Evolutionary conservation across 1,140 invertebrate species (phyloP).

Genomic region (Drosophila azteca): DNA sequence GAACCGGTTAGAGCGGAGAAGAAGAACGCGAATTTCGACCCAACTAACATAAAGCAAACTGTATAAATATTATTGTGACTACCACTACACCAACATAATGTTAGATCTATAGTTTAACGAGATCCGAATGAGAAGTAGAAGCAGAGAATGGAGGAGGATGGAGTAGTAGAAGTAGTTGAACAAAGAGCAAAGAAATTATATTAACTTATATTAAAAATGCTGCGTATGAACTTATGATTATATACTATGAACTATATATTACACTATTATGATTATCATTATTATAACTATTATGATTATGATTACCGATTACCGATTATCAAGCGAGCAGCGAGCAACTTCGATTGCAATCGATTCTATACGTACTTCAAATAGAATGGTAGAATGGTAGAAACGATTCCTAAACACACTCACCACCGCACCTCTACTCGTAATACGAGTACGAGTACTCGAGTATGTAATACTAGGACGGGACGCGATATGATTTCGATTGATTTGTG

Average conservation of each 20-base stretch:
- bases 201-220: slow-evolving; percentile 74
- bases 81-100: slow-evolving; percentile 28
- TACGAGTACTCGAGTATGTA: no score
- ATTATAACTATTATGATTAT: slow-evolving; percentile 50
- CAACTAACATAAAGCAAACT: slow-evolving; percentile 51
- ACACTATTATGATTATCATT: slow-evolving; percentile 58
- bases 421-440: not conserved
- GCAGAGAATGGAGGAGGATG: slow-evolving; percentile 13
- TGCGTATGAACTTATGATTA: slow-evolving; percentile 84
- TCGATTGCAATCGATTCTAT: slow-evolving; percentile 19
- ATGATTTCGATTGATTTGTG: not conserved
- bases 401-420: not conserved
- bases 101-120: slow-evolving; percentile 59
- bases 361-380: not conserved
- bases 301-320: slow-evolving; percentile 20
- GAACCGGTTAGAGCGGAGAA: not conserved
- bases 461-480: no score
- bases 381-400: slow-evolving; percentile 1
- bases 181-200: slow-evolving; percentile 26
- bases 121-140: slow-evolving; percentile 22
- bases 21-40: not conserved
- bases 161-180: no score
- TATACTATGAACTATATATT: slow-evolving; percentile 74
- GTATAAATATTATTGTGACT: slow-evolving; percentile 66
- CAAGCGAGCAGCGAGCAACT: not conserved